phyloP scores from a whole-genome alignment of 1,140 invertebrate genomes.

The Hormaphis cornu region DNA sequence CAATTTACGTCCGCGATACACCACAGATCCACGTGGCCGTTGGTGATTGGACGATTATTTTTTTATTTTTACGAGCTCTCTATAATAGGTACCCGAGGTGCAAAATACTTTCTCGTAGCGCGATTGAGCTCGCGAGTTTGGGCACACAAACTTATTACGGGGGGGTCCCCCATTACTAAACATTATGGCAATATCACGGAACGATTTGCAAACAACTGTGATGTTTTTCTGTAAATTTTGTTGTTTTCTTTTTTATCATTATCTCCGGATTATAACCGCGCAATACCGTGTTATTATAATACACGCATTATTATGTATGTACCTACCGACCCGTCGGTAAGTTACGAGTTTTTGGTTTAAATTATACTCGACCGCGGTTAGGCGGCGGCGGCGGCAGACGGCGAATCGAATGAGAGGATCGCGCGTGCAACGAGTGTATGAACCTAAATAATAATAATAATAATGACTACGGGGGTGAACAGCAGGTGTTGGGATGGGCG shows the following conservation, averaged over 20 bases:
- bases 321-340: neutral
- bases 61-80: too few relatives aligned
- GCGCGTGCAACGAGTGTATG: too few relatives aligned
- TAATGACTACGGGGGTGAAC: slow-evolving; percentile 30
- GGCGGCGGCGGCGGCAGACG: neutral
- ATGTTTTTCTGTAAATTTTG: neutral
- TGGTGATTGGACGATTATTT: neutral
- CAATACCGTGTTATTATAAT: neutral
- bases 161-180: too few relatives aligned
- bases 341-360: neutral
- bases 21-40: neutral
- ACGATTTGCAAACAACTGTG: too few relatives aligned
- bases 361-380: neutral
- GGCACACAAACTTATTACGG: neutral
- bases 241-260: neutral
- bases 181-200: too few relatives aligned
- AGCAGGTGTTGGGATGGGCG: slow-evolving; percentile 27
- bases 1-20: neutral
- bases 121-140: neutral
- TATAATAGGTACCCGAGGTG: too few relatives aligned
- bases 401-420: slow-evolving; percentile 4
- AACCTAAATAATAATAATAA: neutral
- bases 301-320: neutral
- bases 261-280: neutral
- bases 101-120: neutral